A percentile compares a stretch with the other conserved stretches of the same genome.
Evolutionary conservation across 2,888 invertebrate genomes (phyloP).

Genomic region (Falcaria lacertinaria): DNA sequence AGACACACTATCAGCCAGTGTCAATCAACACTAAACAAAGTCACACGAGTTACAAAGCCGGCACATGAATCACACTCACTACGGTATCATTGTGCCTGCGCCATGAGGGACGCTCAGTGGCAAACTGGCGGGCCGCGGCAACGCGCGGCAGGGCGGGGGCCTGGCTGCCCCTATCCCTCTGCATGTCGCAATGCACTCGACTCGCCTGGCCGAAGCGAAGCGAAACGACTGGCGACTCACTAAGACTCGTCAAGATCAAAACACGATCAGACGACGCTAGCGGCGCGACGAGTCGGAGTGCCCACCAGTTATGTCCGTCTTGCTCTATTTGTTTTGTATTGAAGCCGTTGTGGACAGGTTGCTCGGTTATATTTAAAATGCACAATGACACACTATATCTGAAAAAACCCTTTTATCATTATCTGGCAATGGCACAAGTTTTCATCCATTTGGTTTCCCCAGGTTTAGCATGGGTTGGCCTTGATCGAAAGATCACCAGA

Average conservation of each 20-base stretch:
- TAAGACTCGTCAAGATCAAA: slow-evolving; percentile 35
- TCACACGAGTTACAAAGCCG: slow-evolving; percentile 53
- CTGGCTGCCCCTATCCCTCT: slow-evolving; percentile 55
- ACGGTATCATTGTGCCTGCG: slow-evolving; percentile 59
- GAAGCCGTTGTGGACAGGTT: not conserved
- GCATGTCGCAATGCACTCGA: slow-evolving; percentile 71
- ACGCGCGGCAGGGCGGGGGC: slow-evolving; percentile 65
- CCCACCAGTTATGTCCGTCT: slow-evolving; percentile 23
- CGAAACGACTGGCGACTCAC: slow-evolving; percentile 37
- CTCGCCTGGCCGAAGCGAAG: slow-evolving; percentile 48
- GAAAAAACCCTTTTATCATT: too few species aligned
- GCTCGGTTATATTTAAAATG: too few species aligned
- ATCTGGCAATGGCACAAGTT: too few species aligned
- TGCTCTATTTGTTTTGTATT: slow-evolving; percentile 26
- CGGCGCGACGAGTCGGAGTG: slow-evolving; percentile 5
- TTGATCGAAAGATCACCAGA: too few species aligned
- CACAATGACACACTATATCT: too few species aligned
- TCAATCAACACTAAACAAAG: slow-evolving; percentile 60
- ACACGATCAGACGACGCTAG: slow-evolving; percentile 18
- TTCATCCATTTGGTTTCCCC: too few species aligned
- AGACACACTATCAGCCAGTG: slow-evolving; percentile 33
- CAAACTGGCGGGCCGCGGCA: slow-evolving; percentile 58
- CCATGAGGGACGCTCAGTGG: slow-evolving; percentile 72
- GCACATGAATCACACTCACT: slow-evolving; percentile 40
- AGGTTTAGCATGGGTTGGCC: too few species aligned